Evolutionary conservation across 2,888 invertebrate genomes (phyloP).

Genomic region (Pachymerium ferrugineum): DNA sequence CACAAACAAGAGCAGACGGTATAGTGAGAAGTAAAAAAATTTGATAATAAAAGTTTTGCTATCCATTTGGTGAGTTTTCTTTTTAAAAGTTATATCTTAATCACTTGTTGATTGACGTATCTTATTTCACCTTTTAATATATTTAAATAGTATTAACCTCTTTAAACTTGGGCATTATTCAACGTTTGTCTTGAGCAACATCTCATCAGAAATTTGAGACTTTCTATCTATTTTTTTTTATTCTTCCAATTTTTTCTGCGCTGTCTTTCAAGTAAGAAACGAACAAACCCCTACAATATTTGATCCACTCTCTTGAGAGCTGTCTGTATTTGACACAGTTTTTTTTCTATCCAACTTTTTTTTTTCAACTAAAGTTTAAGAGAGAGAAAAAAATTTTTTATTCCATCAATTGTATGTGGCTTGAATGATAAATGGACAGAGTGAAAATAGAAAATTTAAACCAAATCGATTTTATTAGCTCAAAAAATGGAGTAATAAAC

Average conservation of each 20-base stretch:
- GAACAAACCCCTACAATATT: not conserved
- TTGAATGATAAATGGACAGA: conserved; percentile 17
- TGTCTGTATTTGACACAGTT: conserved; percentile 15
- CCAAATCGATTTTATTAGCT: conserved; percentile 1
- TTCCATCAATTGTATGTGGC: conserved; percentile 1
- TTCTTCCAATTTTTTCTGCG: not conserved
- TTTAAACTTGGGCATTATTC: too few relatives aligned
- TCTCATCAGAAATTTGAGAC: not conserved
- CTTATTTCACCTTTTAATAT: too few relatives aligned
- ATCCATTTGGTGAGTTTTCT: too few relatives aligned
- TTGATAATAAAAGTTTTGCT: too few relatives aligned
- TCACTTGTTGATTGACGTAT: too few relatives aligned
- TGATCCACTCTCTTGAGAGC: not conserved
- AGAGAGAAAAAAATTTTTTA: not conserved
- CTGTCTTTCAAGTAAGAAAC: not conserved
- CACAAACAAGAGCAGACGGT: too few relatives aligned
- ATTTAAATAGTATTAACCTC: too few relatives aligned
- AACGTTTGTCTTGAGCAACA: too few relatives aligned
- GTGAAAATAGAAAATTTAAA: conserved; percentile 3
- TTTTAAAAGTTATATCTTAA: too few relatives aligned
- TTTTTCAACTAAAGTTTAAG: too few relatives aligned
- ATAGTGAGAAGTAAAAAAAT: too few relatives aligned
- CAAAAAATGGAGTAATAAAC: not conserved
- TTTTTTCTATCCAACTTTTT: not conserved
- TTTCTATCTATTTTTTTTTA: not conserved